Conservation (phyloP, 2,888 invertebrate species). For the Leucophora obtusa region DNA sequence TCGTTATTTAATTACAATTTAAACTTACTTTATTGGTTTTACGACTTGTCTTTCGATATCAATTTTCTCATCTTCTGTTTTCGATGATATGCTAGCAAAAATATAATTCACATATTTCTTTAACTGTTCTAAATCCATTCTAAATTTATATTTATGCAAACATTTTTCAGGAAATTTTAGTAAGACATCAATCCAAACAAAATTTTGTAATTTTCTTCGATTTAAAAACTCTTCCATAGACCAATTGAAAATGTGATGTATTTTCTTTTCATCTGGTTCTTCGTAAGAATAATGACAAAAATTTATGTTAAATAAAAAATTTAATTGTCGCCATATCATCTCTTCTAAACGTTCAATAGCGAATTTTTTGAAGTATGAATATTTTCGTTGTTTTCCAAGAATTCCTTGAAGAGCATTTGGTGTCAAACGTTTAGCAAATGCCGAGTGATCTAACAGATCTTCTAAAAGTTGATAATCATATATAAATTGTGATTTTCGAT, state of each 20-base stretch:
- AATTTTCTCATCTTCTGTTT: neutral
- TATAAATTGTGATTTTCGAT: neutral
- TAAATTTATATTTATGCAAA: neutral
- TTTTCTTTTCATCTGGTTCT: neutral
- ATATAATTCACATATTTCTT: neutral
- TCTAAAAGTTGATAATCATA: neutral
- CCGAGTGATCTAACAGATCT: neutral
- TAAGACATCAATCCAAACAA: conserved; percentile 22
- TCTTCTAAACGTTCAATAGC: conserved; percentile 16
- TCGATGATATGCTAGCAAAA: neutral
- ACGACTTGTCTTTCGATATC: neutral
- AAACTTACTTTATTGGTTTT: neutral
- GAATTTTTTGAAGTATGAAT: neutral
- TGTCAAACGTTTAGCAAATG: neutral
- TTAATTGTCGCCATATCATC: neutral
- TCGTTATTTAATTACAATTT: too few relatives aligned
- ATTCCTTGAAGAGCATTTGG: neutral
- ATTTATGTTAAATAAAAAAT: neutral
- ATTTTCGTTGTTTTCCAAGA: conserved; percentile 12
- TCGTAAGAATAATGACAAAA: neutral
- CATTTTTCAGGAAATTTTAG: neutral
- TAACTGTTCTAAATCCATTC: conserved; percentile 13
- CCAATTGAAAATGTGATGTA: conserved; percentile 23
- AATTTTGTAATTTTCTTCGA: conserved; percentile 1
- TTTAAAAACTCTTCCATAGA: conserved; percentile 15